Evolutionary conservation across 2,888 invertebrate species (phyloP), one percentile per base, ranked within the genome.

Genomic region (Asteroscopus sphinx): DNA sequence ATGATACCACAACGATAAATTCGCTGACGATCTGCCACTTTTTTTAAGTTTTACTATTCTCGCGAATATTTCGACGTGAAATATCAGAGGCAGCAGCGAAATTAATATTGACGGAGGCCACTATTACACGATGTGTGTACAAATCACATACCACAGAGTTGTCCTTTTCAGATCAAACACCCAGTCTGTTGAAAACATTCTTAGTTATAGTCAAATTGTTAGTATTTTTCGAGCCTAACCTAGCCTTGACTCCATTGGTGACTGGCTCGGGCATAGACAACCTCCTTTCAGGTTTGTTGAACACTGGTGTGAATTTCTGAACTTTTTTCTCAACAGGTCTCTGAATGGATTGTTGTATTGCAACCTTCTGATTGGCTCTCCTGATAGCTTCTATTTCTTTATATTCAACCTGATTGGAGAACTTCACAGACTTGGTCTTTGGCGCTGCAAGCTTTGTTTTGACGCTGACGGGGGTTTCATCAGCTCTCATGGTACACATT

Each of bases 401-500:
- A 58, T 92, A 94, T 55, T 94, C 86, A 0, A 94, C 78, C 6
- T 85, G 87, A 46, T 81, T 92, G 0, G 94, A 92, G 61, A 94
- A 94, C 63, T 94, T 94, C 0, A 94, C 94, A 0, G 93, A 91
- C 61, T 94, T 94, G 0, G 85, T 47, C 73, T 89, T 90, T 0
- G 89, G 74, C 5, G 89, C 46, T 0, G 85, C 80, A n/a, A 94
- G 73, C 63, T 94, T 94, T 0, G 92, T 87, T 70, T 89, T 94
- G 0, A 91, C 87, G 61, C 88, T 93, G 9, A 94, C 64, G 0
- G 93, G 94, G 0, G 84, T 68, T 57, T 94, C 91, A 45, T 94
- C 94, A 0, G 94, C 94, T 44, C 94, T 81, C 94, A 94, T 94
- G 0, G 93, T 93, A 26, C 87, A 80, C 1, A 89, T 88, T 26